Evolutionary conservation across 1,140 invertebrate species (phyloP), one percentile per base, ranked within the genome.

Genomic region (Drosophila hydei): DNA sequence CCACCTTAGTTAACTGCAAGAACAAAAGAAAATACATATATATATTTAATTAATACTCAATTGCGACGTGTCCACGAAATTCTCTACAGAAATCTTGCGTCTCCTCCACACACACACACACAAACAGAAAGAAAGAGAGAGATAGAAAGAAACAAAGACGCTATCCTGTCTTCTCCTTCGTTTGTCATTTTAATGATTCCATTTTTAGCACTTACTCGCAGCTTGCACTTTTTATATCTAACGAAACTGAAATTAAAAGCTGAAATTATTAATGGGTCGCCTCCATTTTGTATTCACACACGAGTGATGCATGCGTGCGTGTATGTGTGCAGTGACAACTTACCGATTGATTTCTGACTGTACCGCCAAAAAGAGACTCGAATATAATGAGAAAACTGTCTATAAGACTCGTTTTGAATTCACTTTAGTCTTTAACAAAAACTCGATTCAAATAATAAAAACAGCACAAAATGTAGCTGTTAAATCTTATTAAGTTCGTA

Each of bases 21-120:
- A 55, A 8, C 21, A 30, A n/a, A 16, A 23, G 7, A 16, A 27
- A 55, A 30, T 25, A 8, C 9, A 16, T 11, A 25, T 43, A 55
- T 5, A 27, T 16, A 51, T 33, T 30, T 16, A 5, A n/a, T n/a
- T 9, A 30, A 16, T 23, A 21, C 23, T 9, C 4, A 12, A 1
- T n/a, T 30, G 74, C 69, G 51, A 81, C 73, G 78, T 77, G 73
- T 80, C 67, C 67, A 64, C 18, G 36, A 7, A 36, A 19, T 16
- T 0, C n/a, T 47, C 4, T 47, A 40, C 11, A 30, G 11, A 23
- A 21, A 68, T 45, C 18, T 51, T 33, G 19, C 4, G 12, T 54
- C 19, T 65, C 21, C 7, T 5, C 12, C 43, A 33, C 30, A 38
- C 30, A 18, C 36, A 45, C 58, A 56, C 30, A 51, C 59, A 56